Evolutionary conservation across 1,140 invertebrate genomes (phyloP).

Genomic region (Cataglyphis hispanica): DNA sequence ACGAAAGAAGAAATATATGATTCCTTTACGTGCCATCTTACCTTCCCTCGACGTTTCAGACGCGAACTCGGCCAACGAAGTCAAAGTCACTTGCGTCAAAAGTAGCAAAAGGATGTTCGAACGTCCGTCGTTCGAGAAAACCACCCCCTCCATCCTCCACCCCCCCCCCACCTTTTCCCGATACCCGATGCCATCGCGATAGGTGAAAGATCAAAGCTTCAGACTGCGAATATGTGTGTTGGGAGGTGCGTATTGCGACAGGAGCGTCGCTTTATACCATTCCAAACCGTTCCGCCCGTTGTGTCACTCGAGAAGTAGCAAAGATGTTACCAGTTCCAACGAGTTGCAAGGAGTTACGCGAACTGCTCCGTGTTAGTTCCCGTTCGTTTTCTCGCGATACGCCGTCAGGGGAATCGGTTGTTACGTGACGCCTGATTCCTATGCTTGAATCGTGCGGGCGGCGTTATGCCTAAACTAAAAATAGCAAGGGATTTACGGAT

Average conservation of each 20-base stretch:
- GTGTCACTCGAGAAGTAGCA: conserved; percentile 70
- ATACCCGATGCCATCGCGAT: background rate
- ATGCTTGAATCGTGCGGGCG: conserved; percentile 22
- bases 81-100: conserved; percentile 62
- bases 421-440: conserved; percentile 64
- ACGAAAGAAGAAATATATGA: conserved; percentile 22
- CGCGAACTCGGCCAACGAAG: conserved; percentile 45
- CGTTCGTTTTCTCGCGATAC: conserved; percentile 57
- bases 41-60: background rate
- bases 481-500: background rate
- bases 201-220: conserved; percentile 71
- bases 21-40: background rate
- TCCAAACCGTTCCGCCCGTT: conserved; percentile 59
- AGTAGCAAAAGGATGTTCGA: conserved; percentile 37
- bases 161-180: background rate
- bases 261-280: conserved; percentile 60
- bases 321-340: conserved; percentile 75
- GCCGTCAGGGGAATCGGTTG: conserved; percentile 66
- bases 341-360: conserved; percentile 74
- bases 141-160: no score
- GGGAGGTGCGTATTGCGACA: conserved; percentile 24
- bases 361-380: conserved; percentile 65
- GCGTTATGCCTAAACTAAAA: background rate
- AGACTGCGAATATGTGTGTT: background rate
- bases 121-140: background rate